phyloP scores from a whole-genome alignment of 1,140 invertebrate species.

The Drosophila tani region DNA sequence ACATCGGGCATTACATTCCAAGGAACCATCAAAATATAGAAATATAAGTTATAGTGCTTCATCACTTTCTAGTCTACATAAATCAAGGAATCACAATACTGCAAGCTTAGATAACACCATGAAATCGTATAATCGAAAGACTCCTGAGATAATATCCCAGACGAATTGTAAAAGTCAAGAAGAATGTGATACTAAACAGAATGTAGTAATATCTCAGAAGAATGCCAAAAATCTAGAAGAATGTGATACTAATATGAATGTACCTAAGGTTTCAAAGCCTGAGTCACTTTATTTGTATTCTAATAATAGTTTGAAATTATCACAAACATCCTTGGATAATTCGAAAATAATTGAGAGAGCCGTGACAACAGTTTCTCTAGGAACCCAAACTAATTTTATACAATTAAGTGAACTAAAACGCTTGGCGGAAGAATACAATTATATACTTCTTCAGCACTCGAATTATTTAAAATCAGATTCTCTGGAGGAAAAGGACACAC shows the following conservation, averaged over 20 bases:
- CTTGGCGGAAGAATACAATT: constrained; percentile 56
- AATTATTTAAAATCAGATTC: constrained; percentile 1
- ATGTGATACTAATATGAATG: constrained; percentile 6
- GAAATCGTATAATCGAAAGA: background rate
- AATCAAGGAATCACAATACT: background rate
- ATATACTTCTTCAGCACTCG: background rate
- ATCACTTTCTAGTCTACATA: constrained; percentile 49
- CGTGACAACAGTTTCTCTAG: constrained; percentile 34
- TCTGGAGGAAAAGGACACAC: constrained; percentile 19
- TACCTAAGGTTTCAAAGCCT: background rate
- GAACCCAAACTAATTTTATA: constrained; percentile 75
- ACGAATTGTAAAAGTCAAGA: background rate
- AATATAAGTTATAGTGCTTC: constrained; percentile 39
- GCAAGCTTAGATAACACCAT: background rate
- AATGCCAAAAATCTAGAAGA: background rate
- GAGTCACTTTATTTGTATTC: background rate
- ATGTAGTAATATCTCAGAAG: constrained; percentile 4
- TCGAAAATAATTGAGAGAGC: constrained; percentile 12
- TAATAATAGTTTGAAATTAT: background rate
- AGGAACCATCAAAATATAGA: constrained; percentile 26
- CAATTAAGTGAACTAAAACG: constrained; percentile 63
- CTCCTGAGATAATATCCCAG: constrained; percentile 6
- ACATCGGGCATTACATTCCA: constrained; percentile 74
- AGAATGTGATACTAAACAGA: background rate
- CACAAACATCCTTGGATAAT: background rate